Conservation (phyloP, 2,797 vertebrate species). For the Phyllotis vaccarum region DNA sequence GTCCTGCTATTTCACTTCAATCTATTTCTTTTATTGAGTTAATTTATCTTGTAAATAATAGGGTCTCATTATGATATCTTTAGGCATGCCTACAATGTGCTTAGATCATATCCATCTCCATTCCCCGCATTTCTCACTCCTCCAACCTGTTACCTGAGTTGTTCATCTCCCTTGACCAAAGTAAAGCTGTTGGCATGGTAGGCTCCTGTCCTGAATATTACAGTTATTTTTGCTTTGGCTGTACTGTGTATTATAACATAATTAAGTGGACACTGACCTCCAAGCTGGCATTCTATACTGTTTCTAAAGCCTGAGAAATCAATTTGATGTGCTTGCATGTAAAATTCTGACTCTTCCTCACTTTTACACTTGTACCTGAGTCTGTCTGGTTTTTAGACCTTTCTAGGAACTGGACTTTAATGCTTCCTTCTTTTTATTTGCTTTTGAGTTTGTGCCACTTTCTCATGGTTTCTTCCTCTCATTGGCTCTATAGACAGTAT, state of each 20-base stretch:
- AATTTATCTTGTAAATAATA: not conserved
- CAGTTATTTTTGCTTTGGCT: slow-evolving; percentile 13
- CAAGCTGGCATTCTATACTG: not conserved
- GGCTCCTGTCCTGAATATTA: not conserved
- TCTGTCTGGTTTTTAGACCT: not conserved
- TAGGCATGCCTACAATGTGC: not conserved
- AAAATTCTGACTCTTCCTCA: not conserved
- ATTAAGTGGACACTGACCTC: not conserved
- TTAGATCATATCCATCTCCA: not conserved
- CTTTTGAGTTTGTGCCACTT: not conserved
- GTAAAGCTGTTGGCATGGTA: not conserved
- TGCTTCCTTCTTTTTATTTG: not conserved
- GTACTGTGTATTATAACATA: slow-evolving; percentile 12
- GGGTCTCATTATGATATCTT: not conserved
- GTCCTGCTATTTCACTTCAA: not conserved
- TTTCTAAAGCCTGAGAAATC: slow-evolving; percentile 46
- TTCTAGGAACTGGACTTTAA: not conserved
- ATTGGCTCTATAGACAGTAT: not conserved
- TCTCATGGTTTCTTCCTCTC: not conserved
- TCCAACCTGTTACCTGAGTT: not conserved
- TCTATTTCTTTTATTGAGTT: not conserved
- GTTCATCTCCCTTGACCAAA: not conserved
- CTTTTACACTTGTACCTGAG: not conserved
- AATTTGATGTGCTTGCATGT: not conserved
- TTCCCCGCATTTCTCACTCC: not conserved